These are phyloP conservation scores for Tetraneura akinire DNA, from an alignment of 1,140 invertebrate genomes.

Conservation along the genomic window DNA sequence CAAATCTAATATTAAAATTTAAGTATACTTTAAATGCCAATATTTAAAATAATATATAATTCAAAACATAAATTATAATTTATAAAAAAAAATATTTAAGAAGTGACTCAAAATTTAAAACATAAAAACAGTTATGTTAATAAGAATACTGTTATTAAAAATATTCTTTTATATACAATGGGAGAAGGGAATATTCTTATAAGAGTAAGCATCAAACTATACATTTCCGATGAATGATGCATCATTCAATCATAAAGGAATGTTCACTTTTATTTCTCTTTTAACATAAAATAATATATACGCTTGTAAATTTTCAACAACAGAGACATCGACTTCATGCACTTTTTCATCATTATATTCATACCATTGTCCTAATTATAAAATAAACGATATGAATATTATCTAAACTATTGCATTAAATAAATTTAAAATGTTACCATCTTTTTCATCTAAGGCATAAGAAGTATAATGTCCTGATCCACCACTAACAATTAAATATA, in stretches of 20 bases:
- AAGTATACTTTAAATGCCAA: slow-evolving; percentile 10
- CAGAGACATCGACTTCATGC: slow-evolving; percentile 68
- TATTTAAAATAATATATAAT: slow-evolving; percentile 2
- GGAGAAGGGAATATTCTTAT: background rate
- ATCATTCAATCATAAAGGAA: background rate
- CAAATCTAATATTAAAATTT: background rate
- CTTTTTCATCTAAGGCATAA: slow-evolving; percentile 78
- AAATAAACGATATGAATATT: slow-evolving; percentile 21
- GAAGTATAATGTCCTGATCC: slow-evolving; percentile 85
- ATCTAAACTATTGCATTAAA: background rate
- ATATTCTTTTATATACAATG: slow-evolving; percentile 29
- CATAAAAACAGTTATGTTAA: slow-evolving; percentile 8
- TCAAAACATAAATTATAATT: background rate
- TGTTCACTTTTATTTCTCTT: slow-evolving; percentile 61
- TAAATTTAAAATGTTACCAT: slow-evolving; percentile 55
- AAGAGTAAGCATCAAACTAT: background rate
- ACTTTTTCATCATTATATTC: slow-evolving; percentile 89
- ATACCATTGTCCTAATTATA: slow-evolving; percentile 71
- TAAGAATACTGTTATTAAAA: slow-evolving; percentile 47
- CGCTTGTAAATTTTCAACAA: slow-evolving; percentile 78
- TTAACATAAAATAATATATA: slow-evolving; percentile 86
- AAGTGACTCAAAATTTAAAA: background rate
- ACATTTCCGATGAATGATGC: background rate
- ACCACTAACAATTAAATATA: slow-evolving; percentile 63
- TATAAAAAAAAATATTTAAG: background rate